Base-by-base conservation (phyloP, 2,888 invertebrate genomes). In the Merodon equestris region DNA sequence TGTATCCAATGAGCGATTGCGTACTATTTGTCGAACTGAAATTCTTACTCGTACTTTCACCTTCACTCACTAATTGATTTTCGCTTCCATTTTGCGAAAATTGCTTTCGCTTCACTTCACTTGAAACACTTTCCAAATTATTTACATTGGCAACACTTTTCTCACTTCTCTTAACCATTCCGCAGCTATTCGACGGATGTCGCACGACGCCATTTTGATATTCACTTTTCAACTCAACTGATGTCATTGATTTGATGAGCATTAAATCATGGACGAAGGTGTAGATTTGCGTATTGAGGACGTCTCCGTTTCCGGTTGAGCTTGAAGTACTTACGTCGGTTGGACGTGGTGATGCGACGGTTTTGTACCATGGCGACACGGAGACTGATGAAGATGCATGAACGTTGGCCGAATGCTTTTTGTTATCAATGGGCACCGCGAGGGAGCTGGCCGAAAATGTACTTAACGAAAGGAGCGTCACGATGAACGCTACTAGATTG, bases 361-460 rank as follows among this genome's bases (percentile, higher is more conserved):
- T 82, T 83, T 82, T 82, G 79, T 82, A 81, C 84, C 84, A 84
- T 83, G 82, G 81, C 77, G 73, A 64, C 54, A 60, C 14, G 12
- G 38, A 12, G 18, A 45, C 7, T 18, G 63, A 27, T 27, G 27
- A 7, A 4, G 27, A 34, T 61, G 47, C 13, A 17, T 34, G 40
- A 19, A 10, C 44, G 36, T 40, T 82, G 63, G 74, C 40, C 79
- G 48, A 66, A 61, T 56, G 50, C 13, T 70, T 34, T 56, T 75
- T 36, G 19, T 38, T 66, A 51, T 58, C 58, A 73, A 76, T 56
- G 66, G 88, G 87, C 86, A 87, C 88, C 87, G 88, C 88, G 87
- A 87, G 87, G 87, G 87, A 85, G 84, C 84, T 84, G 84, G 85
- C 86, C 85, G 86, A 84, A 82, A 84, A 84, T 73, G 84, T 76